Evolutionary conservation across 2,888 invertebrate species (phyloP).

Genomic region (Deilephila porcellus): DNA sequence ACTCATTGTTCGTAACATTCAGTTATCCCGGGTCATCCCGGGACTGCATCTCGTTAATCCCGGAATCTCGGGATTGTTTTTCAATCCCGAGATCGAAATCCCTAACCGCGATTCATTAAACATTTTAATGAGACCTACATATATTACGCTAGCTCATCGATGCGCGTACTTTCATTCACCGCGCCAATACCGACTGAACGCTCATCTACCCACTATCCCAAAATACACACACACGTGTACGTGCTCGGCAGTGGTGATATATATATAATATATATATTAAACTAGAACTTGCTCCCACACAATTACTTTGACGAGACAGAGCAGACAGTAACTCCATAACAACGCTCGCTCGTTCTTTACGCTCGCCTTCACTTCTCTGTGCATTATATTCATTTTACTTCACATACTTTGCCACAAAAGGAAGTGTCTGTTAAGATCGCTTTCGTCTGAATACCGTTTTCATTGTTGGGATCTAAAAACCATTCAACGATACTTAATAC

Average conservation of each 20-base stretch:
- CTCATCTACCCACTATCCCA: background rate
- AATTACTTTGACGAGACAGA: slow-evolving; percentile 22
- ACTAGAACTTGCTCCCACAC: slow-evolving; percentile 18
- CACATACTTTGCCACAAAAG: slow-evolving; percentile 13
- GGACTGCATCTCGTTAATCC: too few species aligned
- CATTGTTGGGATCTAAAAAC: background rate
- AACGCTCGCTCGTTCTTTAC: slow-evolving; percentile 18
- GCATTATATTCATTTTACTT: slow-evolving; percentile 18
- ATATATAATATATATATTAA: too few species aligned
- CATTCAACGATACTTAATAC: background rate
- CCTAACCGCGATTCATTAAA: slow-evolving; percentile 1
- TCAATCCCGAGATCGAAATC: too few species aligned
- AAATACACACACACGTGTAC: background rate
- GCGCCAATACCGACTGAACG: background rate
- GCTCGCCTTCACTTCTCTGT: slow-evolving; percentile 10
- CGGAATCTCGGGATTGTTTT: too few species aligned
- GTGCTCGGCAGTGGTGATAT: background rate
- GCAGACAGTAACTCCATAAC: slow-evolving; percentile 1
- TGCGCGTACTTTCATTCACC: slow-evolving; percentile 15
- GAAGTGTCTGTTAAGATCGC: slow-evolving; percentile 11
- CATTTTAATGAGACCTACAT: slow-evolving; percentile 21
- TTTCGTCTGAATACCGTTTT: background rate
- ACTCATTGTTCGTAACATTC: too few species aligned
- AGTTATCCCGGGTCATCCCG: too few species aligned
- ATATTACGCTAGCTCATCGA: slow-evolving; percentile 4